These are phyloP conservation scores for Sterna hirundo DNA, from an alignment of 2,113 vertebrate species.

Conservation along the genomic window DNA sequence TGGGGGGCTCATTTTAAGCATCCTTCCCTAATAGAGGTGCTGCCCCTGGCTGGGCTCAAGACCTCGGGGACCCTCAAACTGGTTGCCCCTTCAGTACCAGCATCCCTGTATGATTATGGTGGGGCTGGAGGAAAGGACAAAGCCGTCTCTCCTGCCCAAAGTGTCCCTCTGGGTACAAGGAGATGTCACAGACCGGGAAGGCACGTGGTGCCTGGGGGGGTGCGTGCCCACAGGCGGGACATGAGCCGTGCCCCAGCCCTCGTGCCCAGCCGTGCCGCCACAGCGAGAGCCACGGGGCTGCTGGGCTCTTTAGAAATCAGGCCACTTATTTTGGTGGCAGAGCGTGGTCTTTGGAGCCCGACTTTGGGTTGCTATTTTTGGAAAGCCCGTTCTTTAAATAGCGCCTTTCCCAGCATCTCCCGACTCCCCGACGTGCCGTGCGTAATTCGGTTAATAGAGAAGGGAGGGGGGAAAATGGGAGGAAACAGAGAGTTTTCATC, in stretches of 20 bases:
- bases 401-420: background rate
- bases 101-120: background rate
- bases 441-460: background rate
- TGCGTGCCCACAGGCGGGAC: background rate
- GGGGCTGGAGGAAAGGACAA: background rate
- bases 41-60: background rate
- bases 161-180: background rate
- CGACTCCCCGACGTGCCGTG: fast-evolving
- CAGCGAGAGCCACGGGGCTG: background rate
- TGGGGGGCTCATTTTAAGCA: background rate
- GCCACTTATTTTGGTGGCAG: background rate
- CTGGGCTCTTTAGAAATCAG: background rate
- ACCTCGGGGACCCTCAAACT: background rate
- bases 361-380: background rate
- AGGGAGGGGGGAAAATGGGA: background rate
- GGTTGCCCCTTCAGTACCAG: fast-evolving
- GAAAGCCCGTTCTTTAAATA: conserved; percentile 21
- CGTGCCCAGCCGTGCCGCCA: fast-evolving
- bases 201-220: background rate
- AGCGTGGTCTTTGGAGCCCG: background rate
- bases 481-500: background rate
- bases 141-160: background rate
- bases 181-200: background rate
- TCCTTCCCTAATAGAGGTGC: background rate
- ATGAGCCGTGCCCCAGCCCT: background rate